These are phyloP conservation scores for Leucozona laternaria DNA, from an alignment of 2,888 invertebrate species.

Conservation along the genomic window DNA sequence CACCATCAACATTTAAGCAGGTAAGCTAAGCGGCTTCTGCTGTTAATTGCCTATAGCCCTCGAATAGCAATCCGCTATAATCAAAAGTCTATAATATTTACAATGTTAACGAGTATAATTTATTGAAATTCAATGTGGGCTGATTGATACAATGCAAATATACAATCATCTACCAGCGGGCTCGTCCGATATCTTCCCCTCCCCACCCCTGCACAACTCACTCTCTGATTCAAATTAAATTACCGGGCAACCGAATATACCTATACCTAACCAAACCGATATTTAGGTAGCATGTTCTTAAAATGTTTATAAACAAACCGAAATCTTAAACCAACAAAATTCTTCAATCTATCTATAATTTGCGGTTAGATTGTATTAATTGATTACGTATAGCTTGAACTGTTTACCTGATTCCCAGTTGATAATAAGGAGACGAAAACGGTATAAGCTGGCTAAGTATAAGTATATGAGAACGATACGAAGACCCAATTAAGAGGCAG, in stretches of 20 bases:
- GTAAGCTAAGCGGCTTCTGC: too few species aligned
- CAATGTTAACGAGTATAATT: slow-evolving; percentile 6
- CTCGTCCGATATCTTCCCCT: background rate
- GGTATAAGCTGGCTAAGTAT: background rate
- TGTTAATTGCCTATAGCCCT: background rate
- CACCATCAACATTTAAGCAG: too few species aligned
- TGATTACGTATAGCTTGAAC: slow-evolving; percentile 46
- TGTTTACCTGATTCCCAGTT: slow-evolving; percentile 56
- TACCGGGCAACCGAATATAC: background rate
- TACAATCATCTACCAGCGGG: slow-evolving; percentile 16
- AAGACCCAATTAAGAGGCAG: background rate
- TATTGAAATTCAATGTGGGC: slow-evolving; percentile 30
- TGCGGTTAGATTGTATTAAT: slow-evolving; percentile 34
- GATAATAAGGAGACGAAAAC: background rate
- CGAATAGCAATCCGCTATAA: background rate
- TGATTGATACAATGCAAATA: slow-evolving; percentile 43
- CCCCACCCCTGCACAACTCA: background rate
- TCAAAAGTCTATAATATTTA: slow-evolving; percentile 12
- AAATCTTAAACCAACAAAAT: slow-evolving; percentile 52
- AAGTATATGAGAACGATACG: background rate
- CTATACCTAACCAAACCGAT: background rate
- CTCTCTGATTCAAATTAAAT: background rate
- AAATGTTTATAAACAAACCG: slow-evolving; percentile 55
- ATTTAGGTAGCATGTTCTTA: slow-evolving; percentile 41
- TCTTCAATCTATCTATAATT: background rate